phyloP scores from a whole-genome alignment of 2,888 invertebrate species.

The Plebejus melissa region DNA sequence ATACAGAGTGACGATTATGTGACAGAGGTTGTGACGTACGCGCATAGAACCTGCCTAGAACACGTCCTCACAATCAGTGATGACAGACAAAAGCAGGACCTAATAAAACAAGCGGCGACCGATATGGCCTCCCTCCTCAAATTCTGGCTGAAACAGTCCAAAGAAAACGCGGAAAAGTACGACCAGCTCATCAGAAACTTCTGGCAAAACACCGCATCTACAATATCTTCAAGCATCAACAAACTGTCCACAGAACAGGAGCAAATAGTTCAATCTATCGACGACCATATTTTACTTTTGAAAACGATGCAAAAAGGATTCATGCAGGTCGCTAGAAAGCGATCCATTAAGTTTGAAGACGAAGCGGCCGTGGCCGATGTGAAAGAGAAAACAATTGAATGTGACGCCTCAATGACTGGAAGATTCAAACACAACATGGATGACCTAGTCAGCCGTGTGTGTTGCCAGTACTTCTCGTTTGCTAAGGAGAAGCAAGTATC shows the following conservation, averaged over 20 bases:
- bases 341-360: slow-evolving; percentile 52
- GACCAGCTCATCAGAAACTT: slow-evolving; percentile 57
- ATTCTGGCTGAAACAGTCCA: slow-evolving; percentile 57
- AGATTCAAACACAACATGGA: slow-evolving; percentile 67
- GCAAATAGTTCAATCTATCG: slow-evolving; percentile 61
- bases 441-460: slow-evolving; percentile 63
- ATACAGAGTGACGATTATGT: slow-evolving; percentile 44
- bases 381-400: slow-evolving; percentile 24
- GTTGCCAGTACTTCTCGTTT: slow-evolving; percentile 77
- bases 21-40: slow-evolving; percentile 45
- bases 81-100: slow-evolving; percentile 38
- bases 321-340: slow-evolving; percentile 46
- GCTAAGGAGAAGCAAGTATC: slow-evolving; percentile 62
- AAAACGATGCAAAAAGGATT: slow-evolving; percentile 50
- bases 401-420: slow-evolving; percentile 43
- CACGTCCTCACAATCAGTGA: slow-evolving; percentile 40
- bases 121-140: slow-evolving; percentile 50
- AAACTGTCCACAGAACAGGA: slow-evolving; percentile 58
- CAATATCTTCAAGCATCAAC: slow-evolving; percentile 50
- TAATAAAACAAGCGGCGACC: slow-evolving; percentile 48
- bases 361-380: slow-evolving; percentile 21
- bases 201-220: slow-evolving; percentile 62
- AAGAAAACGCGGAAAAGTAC: slow-evolving; percentile 44
- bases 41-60: slow-evolving; percentile 53
- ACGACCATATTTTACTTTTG: slow-evolving; percentile 55